Evolutionary conservation across 2,797 vertebrate species (phyloP).

Genomic region (Cossypha dichroa): DNA sequence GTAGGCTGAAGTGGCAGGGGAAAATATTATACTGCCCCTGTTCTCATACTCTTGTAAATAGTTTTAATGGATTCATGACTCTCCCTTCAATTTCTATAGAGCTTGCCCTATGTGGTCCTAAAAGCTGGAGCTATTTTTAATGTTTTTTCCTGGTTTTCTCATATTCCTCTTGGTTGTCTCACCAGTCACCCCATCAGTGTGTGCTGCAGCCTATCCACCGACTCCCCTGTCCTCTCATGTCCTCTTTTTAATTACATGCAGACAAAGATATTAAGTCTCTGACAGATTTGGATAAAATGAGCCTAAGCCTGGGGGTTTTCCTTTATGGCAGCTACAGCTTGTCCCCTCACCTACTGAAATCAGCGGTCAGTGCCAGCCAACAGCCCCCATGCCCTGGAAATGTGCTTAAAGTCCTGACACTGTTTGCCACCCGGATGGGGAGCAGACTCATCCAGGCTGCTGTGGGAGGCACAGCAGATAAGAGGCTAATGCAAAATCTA

Average conservation of each 20-base stretch:
- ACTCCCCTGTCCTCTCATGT: not conserved
- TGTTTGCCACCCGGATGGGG: not conserved
- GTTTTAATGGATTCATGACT: not conserved
- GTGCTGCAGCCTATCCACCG: not conserved
- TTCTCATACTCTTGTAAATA: not conserved
- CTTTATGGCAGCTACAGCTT: not conserved
- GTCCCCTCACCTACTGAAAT: not conserved
- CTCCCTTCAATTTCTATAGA: not conserved
- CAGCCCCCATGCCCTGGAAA: not conserved
- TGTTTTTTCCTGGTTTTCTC: not conserved
- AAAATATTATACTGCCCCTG: not conserved
- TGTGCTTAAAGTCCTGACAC: not conserved
- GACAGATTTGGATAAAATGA: not conserved
- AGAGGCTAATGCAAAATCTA: constrained; percentile 2
- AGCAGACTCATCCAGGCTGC: not conserved
- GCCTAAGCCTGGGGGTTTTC: not conserved
- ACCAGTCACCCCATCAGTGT: not conserved
- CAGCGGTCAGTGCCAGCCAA: not conserved
- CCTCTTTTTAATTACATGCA: not conserved
- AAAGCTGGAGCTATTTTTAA: not conserved
- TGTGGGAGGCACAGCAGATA: not conserved
- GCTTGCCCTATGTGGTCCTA: not conserved
- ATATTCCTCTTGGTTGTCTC: not conserved
- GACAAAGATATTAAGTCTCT: not conserved
- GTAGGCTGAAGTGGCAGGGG: not conserved